Conservation (phyloP, 2,113 vertebrate species). For the Cairina moschata region DNA sequence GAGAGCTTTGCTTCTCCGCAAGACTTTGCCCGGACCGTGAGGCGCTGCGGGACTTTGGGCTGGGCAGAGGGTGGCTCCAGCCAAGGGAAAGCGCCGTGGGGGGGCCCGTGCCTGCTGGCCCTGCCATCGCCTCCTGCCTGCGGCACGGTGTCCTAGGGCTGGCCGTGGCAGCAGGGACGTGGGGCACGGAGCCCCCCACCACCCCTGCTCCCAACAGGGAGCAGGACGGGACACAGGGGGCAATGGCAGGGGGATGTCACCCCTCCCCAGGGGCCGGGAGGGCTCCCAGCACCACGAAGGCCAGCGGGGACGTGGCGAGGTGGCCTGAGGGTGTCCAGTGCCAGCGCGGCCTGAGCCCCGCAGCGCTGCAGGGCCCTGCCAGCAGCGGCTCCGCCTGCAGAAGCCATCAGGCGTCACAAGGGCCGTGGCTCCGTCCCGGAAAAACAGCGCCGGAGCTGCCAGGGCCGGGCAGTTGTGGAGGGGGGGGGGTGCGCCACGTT, state of each 20-base stretch:
- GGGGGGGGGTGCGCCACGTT: neutral
- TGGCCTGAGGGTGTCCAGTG: neutral
- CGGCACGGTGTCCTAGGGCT: neutral
- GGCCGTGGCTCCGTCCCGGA: neutral
- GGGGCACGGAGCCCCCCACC: neutral
- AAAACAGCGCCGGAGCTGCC: neutral
- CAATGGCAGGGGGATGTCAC: neutral
- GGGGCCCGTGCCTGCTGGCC: too few relatives aligned
- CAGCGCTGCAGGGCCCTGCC: neutral
- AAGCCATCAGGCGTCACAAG: neutral
- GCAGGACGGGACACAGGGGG: too few relatives aligned
- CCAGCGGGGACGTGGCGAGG: neutral
- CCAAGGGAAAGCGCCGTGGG: too few relatives aligned
- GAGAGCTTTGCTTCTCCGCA: too few relatives aligned
- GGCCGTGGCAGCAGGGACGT: neutral
- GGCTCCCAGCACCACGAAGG: neutral
- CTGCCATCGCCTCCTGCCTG: neutral
- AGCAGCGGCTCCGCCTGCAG: neutral
- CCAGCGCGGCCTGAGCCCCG: too few relatives aligned
- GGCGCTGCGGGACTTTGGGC: neutral
- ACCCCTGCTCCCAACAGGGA: too few relatives aligned
- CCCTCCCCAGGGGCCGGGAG: too few relatives aligned
- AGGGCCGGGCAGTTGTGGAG: neutral
- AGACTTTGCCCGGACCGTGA: neutral
- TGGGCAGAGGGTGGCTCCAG: neutral